These are phyloP conservation scores for Drosophila quadrilineata DNA, from an alignment of 1,140 invertebrate genomes.

Conservation along the genomic window DNA sequence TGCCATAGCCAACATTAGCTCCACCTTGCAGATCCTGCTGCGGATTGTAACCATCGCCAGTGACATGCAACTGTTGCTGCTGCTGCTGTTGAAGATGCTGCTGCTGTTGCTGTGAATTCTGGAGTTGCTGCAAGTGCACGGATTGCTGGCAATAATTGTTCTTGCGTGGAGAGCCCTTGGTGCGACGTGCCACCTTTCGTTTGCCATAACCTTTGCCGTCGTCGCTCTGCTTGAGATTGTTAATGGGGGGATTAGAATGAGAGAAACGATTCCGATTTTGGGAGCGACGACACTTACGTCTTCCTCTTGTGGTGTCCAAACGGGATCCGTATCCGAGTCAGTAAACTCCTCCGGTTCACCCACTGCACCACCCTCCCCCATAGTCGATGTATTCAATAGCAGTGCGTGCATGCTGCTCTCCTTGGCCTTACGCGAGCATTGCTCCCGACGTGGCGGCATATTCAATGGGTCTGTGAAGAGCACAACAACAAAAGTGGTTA, in stretches of 20 bases:
- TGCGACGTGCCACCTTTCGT: slow-evolving; percentile 66
- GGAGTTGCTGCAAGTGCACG: slow-evolving; percentile 40
- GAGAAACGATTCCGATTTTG: not conserved
- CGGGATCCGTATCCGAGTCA: slow-evolving; percentile 88
- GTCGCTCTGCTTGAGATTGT: slow-evolving; percentile 60
- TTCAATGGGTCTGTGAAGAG: slow-evolving; percentile 82
- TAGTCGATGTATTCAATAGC: slow-evolving; percentile 56
- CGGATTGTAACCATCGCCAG: slow-evolving; percentile 58
- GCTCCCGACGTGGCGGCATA: slow-evolving; percentile 84
- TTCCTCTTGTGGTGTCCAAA: slow-evolving; percentile 86
- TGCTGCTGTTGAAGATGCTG: slow-evolving; percentile 46
- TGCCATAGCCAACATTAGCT: slow-evolving; percentile 53
- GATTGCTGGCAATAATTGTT: slow-evolving; percentile 53
- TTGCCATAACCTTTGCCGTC: slow-evolving; percentile 66
- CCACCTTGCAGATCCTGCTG: slow-evolving; percentile 67
- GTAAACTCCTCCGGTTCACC: slow-evolving; percentile 83
- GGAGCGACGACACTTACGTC: slow-evolving; percentile 69
- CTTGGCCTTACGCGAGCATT: slow-evolving; percentile 86
- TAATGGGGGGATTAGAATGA: slow-evolving; percentile 4
- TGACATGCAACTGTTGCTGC: slow-evolving; percentile 39
- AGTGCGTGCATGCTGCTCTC: slow-evolving; percentile 80
- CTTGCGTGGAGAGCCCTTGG: slow-evolving; percentile 73
- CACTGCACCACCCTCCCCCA: slow-evolving; percentile 53
- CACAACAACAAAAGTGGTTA: slow-evolving; percentile 75
- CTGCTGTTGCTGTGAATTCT: slow-evolving; percentile 13